These are phyloP conservation scores for Thaleichthys pacificus DNA, from an alignment of 2,797 vertebrate species.

Conservation along the genomic window DNA sequence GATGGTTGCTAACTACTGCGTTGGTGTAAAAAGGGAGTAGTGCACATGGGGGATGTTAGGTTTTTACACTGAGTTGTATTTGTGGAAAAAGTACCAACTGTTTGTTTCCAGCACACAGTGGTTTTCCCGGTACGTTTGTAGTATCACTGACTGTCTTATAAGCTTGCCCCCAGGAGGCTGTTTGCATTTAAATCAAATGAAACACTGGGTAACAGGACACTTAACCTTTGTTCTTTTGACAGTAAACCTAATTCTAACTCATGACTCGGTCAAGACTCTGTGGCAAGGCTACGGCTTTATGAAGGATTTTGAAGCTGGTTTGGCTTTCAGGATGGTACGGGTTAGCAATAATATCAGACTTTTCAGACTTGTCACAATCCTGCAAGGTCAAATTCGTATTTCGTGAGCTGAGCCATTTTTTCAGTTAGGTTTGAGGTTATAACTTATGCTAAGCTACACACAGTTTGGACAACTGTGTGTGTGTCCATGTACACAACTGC, in stretches of 20 bases:
- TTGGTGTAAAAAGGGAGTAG: not conserved
- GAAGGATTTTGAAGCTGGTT: constrained; percentile 21
- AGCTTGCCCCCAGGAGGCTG: not conserved
- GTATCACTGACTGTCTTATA: not conserved
- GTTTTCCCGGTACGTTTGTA: not conserved
- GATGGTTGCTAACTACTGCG: constrained; percentile 12
- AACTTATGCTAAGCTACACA: no score
- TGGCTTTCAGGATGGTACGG: no score
- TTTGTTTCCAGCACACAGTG: no score
- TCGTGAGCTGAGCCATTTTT: not conserved
- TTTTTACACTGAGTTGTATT: no score
- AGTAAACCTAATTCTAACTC: constrained; percentile 31
- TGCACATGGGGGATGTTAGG: not conserved
- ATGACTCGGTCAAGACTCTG: constrained; percentile 19
- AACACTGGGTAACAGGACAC: not conserved
- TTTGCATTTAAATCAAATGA: constrained; percentile 13
- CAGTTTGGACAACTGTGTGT: not conserved
- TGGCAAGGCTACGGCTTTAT: constrained; percentile 31
- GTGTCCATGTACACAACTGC: constrained; percentile 41
- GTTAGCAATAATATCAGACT: constrained; percentile 9
- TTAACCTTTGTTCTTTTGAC: constrained; percentile 32
- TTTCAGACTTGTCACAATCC: constrained; percentile 9
- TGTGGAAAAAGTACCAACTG: no score
- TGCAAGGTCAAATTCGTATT: not conserved
- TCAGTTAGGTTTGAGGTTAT: not conserved